These are phyloP conservation scores for Bibio marci DNA, from an alignment of 2,888 invertebrate species.

Conservation along the genomic window DNA sequence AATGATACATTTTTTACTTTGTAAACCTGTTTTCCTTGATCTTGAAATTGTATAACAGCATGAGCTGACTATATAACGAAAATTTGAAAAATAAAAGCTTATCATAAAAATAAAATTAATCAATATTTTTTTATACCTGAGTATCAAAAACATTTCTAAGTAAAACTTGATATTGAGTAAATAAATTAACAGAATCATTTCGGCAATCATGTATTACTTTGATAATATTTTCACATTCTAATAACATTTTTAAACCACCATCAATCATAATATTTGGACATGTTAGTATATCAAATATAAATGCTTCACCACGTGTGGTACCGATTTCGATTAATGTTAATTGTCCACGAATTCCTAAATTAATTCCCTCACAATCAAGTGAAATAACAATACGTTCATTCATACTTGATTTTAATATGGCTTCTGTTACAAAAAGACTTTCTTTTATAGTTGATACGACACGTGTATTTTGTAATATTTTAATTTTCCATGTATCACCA, in stretches of 20 bases:
- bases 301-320: conserved; percentile 64
- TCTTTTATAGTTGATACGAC: conserved; percentile 67
- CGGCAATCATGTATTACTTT: conserved; percentile 89
- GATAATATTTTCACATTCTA: conserved; percentile 64
- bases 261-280: conserved; percentile 63
- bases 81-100: conserved; percentile 7
- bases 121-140: conserved; percentile 34
- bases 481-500: conserved; percentile 65
- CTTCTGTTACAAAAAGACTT: conserved; percentile 56
- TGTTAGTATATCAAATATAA: conserved; percentile 73
- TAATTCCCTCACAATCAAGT: conserved; percentile 86
- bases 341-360: conserved; percentile 75
- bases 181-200: conserved; percentile 77
- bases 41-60: conserved; percentile 78
- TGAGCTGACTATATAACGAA: conserved; percentile 52
- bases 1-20: conserved; percentile 88
- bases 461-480: conserved; percentile 63
- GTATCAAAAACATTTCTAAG: conserved; percentile 81
- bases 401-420: conserved; percentile 41
- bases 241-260: conserved; percentile 58
- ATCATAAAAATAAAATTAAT: conserved; percentile 4
- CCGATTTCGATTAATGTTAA: conserved; percentile 76
- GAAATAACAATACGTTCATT: conserved; percentile 48
- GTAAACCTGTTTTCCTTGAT: conserved; percentile 77
- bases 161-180: conserved; percentile 69